These are phyloP conservation scores for Micromys minutus DNA, from an alignment of 2,113 vertebrate genomes.

Conservation along the genomic window DNA sequence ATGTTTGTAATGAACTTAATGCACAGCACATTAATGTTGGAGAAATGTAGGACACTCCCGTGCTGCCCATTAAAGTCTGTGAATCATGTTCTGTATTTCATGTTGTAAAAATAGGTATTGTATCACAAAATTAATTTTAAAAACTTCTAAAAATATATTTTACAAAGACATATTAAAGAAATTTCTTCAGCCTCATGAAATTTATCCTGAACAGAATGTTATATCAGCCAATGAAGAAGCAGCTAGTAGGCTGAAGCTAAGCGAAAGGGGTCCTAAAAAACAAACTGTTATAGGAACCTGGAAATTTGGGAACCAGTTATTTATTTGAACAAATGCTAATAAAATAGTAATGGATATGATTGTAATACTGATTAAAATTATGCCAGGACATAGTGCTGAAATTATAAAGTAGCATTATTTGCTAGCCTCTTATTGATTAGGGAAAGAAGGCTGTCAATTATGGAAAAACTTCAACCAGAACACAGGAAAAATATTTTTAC, in stretches of 20 bases:
- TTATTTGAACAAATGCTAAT: neutral
- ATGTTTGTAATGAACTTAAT: neutral
- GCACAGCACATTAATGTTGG: neutral
- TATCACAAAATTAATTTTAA: neutral
- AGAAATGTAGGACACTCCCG: neutral
- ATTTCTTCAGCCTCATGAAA: neutral
- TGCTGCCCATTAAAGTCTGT: neutral
- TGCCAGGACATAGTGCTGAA: neutral
- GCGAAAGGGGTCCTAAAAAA: neutral
- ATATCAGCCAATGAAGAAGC: neutral
- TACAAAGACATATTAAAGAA: neutral
- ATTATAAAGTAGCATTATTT: neutral
- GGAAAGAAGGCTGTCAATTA: conserved; percentile 14
- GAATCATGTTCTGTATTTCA: neutral
- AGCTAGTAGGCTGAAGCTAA: neutral
- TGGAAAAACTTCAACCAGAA: neutral
- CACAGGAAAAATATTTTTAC: conserved; percentile 52
- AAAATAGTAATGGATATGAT: neutral
- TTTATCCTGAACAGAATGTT: no score
- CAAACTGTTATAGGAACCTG: neutral
- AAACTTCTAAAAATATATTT: neutral
- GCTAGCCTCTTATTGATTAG: neutral
- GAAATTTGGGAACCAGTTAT: neutral
- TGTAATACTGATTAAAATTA: neutral
- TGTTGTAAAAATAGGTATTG: no score